Evolutionary conservation across 1,140 invertebrate genomes (phyloP).

Genomic region (Philaenus spumarius): DNA sequence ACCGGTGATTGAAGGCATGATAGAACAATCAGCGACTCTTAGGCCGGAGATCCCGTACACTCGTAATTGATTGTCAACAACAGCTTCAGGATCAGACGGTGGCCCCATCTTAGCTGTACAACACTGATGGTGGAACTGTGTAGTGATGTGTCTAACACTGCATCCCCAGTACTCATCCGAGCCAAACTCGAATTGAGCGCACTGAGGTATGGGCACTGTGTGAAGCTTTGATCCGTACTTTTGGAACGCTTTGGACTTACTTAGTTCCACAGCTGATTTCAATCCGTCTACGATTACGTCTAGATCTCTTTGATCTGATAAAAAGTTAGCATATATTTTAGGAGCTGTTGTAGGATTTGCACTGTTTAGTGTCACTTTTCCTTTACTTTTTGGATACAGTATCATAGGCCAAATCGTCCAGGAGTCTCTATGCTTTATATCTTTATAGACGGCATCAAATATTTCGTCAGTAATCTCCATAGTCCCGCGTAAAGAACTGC

Average conservation of each 20-base stretch:
- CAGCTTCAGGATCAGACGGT: conserved; percentile 45
- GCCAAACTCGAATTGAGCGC: conserved; percentile 44
- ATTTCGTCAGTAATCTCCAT: conserved; percentile 28
- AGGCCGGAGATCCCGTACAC: conserved; percentile 60
- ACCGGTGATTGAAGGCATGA: conserved; percentile 63
- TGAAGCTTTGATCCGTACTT: conserved; percentile 24
- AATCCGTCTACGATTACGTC: conserved; percentile 28
- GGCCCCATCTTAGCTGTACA: conserved; percentile 59
- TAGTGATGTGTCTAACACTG: conserved; percentile 52
- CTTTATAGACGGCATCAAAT: conserved; percentile 19
- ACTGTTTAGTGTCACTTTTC: conserved; percentile 47
- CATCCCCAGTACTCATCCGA: conserved; percentile 68
- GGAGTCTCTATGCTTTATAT: conserved; percentile 44
- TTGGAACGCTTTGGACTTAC: conserved; percentile 35
- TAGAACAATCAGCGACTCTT: conserved; percentile 65
- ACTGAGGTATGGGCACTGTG: conserved; percentile 50
- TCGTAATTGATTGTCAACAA: conserved; percentile 49
- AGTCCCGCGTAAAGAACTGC: conserved; percentile 24
- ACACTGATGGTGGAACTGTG: conserved; percentile 57
- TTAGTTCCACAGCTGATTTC: conserved; percentile 27
- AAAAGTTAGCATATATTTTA: conserved; percentile 58
- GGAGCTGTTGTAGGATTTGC: conserved; percentile 53
- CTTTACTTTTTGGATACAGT: conserved; percentile 48
- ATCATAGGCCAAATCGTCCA: conserved; percentile 59
- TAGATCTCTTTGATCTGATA: conserved; percentile 38